Evolutionary conservation across 2,113 vertebrate species (phyloP).

Genomic region (Nesoenas mayeri): DNA sequence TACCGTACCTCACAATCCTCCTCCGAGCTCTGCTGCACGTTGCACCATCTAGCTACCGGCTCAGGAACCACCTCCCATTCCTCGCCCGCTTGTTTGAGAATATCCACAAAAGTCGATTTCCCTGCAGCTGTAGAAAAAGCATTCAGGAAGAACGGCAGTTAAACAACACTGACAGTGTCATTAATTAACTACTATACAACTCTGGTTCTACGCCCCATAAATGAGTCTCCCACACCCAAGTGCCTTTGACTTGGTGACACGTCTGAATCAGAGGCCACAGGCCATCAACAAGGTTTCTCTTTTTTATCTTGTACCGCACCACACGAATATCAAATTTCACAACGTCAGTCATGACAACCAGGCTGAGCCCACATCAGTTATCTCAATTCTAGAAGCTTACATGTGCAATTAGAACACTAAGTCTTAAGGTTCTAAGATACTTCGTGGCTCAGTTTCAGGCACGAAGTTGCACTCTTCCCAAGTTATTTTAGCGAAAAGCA

Average conservation of each 20-base stretch:
- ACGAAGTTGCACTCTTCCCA: fast-evolving
- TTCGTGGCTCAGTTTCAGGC: not conserved
- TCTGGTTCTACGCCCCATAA: not conserved
- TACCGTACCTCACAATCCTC: constrained; percentile 83
- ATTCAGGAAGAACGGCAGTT: not conserved
- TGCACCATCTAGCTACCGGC: constrained; percentile 95
- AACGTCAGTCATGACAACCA: fast-evolving
- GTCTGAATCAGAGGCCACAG: not conserved
- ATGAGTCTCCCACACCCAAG: fast-evolving
- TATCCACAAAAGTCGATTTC: constrained; percentile 90
- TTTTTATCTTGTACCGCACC: not conserved
- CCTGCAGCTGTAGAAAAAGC: constrained; percentile 81
- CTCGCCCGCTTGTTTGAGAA: constrained; percentile 80
- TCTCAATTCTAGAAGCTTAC: not conserved
- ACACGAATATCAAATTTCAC: not conserved
- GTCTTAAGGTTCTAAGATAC: not conserved
- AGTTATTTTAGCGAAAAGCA: not conserved
- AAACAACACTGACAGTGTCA: not conserved
- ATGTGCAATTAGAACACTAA: not conserved
- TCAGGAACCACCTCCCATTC: constrained; percentile 95
- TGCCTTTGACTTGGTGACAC: not conserved
- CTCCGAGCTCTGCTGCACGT: constrained; percentile 84
- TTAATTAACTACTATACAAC: not conserved
- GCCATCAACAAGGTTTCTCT: fast-evolving
- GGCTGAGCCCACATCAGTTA: too few relatives aligned